Percentiles rank a stretch among this genome's conserved stretches.
phyloP scores from a whole-genome alignment of 2,888 invertebrate species.

The Tuberolachnus salignus region DNA sequence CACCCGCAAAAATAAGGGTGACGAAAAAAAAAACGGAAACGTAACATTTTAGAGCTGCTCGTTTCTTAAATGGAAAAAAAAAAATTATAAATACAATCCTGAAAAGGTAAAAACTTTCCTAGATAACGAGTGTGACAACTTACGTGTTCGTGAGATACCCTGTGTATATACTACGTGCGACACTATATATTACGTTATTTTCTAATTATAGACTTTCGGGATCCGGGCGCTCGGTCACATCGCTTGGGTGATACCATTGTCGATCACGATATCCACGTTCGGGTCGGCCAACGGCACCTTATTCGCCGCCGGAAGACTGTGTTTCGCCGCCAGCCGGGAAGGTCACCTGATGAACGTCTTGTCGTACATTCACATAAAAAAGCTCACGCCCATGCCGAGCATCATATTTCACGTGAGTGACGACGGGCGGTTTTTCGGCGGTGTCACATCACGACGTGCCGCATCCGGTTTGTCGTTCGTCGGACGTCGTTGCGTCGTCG shows the following conservation, averaged over 20 bases:
- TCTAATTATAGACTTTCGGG: conserved; percentile 74
- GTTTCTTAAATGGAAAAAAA: too few relatives aligned
- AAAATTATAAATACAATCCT: too few relatives aligned
- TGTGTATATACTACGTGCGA: too few relatives aligned
- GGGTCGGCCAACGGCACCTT: conserved; percentile 93
- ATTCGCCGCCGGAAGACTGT: conserved; percentile 89
- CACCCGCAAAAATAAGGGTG: too few relatives aligned
- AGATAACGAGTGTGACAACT: too few relatives aligned
- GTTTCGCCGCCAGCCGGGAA: conserved; percentile 91
- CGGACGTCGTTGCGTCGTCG: too few relatives aligned
- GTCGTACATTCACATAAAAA: conserved; percentile 88
- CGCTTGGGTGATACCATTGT: conserved; percentile 92
- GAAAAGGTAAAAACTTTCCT: too few relatives aligned
- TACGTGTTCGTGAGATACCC: too few relatives aligned
- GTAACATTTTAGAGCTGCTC: too few relatives aligned
- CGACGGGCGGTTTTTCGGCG: neutral
- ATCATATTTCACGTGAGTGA: conserved; percentile 88
- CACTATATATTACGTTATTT: too few relatives aligned
- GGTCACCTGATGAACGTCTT: conserved; percentile 89
- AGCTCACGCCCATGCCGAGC: conserved; percentile 93
- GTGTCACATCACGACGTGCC: too few relatives aligned
- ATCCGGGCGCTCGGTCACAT: conserved; percentile 83
- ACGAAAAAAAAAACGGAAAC: too few relatives aligned
- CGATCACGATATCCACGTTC: conserved; percentile 90
- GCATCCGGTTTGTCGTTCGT: neutral